Base-by-base conservation (phyloP, 2,888 invertebrate species). In the Calameuta idolon region DNA sequence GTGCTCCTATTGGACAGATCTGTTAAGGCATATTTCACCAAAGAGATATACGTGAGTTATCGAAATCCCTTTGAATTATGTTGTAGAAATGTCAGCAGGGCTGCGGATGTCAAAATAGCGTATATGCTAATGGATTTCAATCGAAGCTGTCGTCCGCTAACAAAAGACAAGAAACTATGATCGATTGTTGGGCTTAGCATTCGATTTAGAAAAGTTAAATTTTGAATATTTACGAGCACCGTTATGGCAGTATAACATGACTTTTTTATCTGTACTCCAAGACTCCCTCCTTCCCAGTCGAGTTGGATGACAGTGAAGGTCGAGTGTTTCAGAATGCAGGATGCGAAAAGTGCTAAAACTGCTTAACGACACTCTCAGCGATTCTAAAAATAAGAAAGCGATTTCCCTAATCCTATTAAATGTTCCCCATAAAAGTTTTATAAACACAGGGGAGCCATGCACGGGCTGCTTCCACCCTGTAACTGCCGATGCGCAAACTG, bases 351-450 rank as follows among this genome's bases (percentile, higher is more conserved):
- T 73, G 34, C 37, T 55, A 73, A 76, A 79, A 79, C 37, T 30
- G 69, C 69, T 74, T 77, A 79, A 77, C 73, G 75, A 77, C 77
- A 75, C 74, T 75, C n/a, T 71, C 23, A 12, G 34, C 34, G 69
- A n/a, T 23, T 78, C 73, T 69, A 78, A 79, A 81, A 75, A 78
- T 78, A 69, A 78, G 74, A 76, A 78, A 75, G 76, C 77, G 76
- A 81, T 81, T 79, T 78, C 55, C 77, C 69, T 79, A 75, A 81
- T 81, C 81, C 73, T 73, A 79, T 79, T 76, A 80, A 80, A 75
- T 76, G 74, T 31, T 73, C 23, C 55, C 23, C 55, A 55, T 55
- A 55, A 55, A 55, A 55, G 55, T 55, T 55, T 55, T 55, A 55
- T 55, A 55, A 55, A 55, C 55, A 55, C 73, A 31, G 34, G 73